phyloP scores from a whole-genome alignment of 2,888 invertebrate species.

The Camptogramma bilineatum region DNA sequence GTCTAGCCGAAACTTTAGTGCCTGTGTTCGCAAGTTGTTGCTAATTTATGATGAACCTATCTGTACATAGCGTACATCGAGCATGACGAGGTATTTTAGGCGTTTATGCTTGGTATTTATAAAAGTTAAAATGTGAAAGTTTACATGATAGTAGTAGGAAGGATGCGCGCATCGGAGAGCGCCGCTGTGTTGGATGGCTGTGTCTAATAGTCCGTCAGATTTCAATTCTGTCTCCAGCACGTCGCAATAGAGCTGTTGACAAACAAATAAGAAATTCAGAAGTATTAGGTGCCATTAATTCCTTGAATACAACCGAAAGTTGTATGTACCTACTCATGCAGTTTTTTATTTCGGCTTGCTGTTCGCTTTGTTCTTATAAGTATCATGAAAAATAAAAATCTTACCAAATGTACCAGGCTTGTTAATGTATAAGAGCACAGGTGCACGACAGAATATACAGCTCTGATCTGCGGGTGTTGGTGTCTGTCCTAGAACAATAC shows the following conservation, averaged over 20 bases:
- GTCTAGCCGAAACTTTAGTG: constrained; percentile 48
- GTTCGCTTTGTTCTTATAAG: not conserved
- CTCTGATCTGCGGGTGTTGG: constrained; percentile 59
- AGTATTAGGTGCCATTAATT: not conserved
- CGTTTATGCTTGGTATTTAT: constrained; percentile 34
- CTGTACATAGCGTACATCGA: constrained; percentile 24
- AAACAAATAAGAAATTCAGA: constrained; percentile 18
- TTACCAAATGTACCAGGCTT: constrained; percentile 72
- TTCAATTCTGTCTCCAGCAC: constrained; percentile 64
- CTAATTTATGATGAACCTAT: constrained; percentile 49
- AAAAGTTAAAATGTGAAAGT: constrained; percentile 48
- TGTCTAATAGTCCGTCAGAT: constrained; percentile 58
- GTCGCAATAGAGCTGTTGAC: constrained; percentile 71
- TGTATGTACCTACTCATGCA: too few relatives aligned
- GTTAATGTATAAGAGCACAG: constrained; percentile 69
- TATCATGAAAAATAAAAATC: constrained; percentile 34
- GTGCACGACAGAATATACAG: constrained; percentile 46
- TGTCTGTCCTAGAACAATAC: constrained; percentile 63
- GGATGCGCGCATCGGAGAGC: constrained; percentile 72
- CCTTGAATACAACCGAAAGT: too few relatives aligned
- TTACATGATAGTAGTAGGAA: constrained; percentile 80
- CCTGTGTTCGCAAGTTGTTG: constrained; percentile 55
- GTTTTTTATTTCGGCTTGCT: not conserved
- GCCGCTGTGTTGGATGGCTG: constrained; percentile 61
- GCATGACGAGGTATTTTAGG: constrained; percentile 23